Percentiles rank a stretch among this genome's conserved stretches.
phyloP scores from a whole-genome alignment of 2,113 vertebrate genomes.

The Perca fluviatilis region DNA sequence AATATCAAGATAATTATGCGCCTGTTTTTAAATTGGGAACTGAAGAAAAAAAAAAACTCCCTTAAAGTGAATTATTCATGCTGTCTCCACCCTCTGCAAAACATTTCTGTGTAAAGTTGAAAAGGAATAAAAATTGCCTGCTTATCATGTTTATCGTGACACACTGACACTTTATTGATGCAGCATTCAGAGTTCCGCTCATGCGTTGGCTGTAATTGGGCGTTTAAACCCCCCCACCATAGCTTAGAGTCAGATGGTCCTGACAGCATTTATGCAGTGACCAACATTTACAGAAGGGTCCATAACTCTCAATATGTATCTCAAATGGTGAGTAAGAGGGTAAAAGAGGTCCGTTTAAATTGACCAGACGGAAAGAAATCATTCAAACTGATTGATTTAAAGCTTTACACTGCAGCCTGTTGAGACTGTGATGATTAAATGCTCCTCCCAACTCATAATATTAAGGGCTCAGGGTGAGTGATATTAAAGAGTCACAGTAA shows the following conservation, averaged over 20 bases:
- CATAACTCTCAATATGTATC: slow-evolving; percentile 51
- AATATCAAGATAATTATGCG: slow-evolving; percentile 66
- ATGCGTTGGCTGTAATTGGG: slow-evolving; percentile 38
- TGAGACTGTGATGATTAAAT: slow-evolving; percentile 69
- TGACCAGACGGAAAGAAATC: slow-evolving; percentile 63
- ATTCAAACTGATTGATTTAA: slow-evolving; percentile 70
- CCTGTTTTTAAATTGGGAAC: slow-evolving; percentile 51
- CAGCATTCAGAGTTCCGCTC: slow-evolving; percentile 23
- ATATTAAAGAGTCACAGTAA: slow-evolving; percentile 72
- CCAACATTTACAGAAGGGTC: slow-evolving; percentile 65
- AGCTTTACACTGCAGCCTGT: slow-evolving; percentile 55
- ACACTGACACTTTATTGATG: slow-evolving; percentile 40
- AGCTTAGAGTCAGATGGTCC: slow-evolving; percentile 71
- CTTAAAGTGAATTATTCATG: slow-evolving; percentile 70
- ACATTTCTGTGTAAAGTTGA: slow-evolving; percentile 60
- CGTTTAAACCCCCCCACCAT: slow-evolving; percentile 42
- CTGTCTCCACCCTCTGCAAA: slow-evolving; percentile 55
- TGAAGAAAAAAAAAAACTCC: slow-evolving; percentile 13
- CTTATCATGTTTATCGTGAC: slow-evolving; percentile 58
- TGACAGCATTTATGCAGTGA: slow-evolving; percentile 68
- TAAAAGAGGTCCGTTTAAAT: slow-evolving; percentile 39
- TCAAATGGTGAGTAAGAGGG: slow-evolving; percentile 49
- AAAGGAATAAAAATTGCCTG: slow-evolving; percentile 46
- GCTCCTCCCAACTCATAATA: slow-evolving; percentile 45
- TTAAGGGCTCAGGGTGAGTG: slow-evolving; percentile 64